Conservation (phyloP, 1,140 invertebrate species). For the Globodera ellingtonae region DNA sequence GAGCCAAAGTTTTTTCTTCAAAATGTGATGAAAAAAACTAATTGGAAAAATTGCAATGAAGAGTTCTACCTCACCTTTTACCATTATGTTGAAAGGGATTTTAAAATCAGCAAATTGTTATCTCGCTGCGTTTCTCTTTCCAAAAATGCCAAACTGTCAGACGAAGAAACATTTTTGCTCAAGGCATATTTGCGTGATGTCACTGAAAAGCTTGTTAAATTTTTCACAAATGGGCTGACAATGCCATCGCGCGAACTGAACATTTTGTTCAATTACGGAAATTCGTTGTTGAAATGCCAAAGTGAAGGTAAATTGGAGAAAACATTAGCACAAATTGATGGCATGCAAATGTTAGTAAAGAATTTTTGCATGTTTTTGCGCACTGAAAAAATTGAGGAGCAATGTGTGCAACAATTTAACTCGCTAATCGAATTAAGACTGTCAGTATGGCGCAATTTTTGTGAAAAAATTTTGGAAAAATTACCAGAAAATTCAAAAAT, state of each 20-base stretch:
- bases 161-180: background rate
- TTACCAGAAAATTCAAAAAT: too few species aligned
- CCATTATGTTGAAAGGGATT: background rate
- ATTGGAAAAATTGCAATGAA: background rate
- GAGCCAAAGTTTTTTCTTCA: background rate
- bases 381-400: too few species aligned
- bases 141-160: background rate
- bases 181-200: background rate
- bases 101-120: background rate
- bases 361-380: background rate
- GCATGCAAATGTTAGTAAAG: background rate
- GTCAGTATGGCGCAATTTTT: too few species aligned
- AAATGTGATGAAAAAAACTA: background rate
- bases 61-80: background rate
- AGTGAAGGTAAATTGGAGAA: background rate
- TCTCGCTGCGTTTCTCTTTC: background rate
- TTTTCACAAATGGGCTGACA: background rate
- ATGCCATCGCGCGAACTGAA: background rate
- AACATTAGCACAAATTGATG: background rate
- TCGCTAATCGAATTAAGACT: too few species aligned
- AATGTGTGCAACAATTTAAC: too few species aligned
- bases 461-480: too few species aligned
- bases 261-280: background rate
- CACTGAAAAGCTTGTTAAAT: background rate
- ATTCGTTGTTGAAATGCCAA: background rate